Evolutionary conservation across 2,113 vertebrate genomes (phyloP).

Genomic region (Tauraco erythrolophus): DNA sequence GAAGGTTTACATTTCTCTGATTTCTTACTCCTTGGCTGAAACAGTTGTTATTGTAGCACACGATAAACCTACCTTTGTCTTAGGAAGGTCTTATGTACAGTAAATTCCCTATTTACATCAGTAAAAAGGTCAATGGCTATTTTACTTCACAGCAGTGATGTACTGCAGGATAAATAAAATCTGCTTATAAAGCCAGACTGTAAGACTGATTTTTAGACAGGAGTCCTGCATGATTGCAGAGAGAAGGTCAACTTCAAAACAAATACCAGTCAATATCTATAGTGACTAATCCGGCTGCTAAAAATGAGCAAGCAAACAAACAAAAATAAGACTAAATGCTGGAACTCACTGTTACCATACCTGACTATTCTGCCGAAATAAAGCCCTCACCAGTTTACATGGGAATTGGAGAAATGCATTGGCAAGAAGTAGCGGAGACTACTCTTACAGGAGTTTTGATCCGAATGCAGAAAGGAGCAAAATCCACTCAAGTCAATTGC

Average conservation of each 20-base stretch:
- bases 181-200: not conserved
- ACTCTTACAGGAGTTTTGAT: not conserved
- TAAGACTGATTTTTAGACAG: not conserved
- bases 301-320: not conserved
- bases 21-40: not conserved
- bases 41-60: not conserved
- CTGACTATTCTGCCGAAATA: not conserved
- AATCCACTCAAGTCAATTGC: not conserved
- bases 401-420: not conserved
- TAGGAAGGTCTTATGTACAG: not conserved
- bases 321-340: not conserved
- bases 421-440: not conserved
- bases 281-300: not conserved
- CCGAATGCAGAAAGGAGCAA: not conserved
- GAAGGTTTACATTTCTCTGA: not conserved
- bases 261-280: not conserved
- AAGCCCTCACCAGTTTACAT: not conserved
- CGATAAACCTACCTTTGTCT: not conserved
- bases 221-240: not conserved
- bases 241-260: not conserved
- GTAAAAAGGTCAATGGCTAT: not conserved
- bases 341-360: not conserved
- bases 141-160: not conserved
- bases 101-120: not conserved
- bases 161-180: not conserved